Evolutionary conservation across 2,888 invertebrate species (phyloP), one percentile per base, ranked within the genome.

Genomic region (Leptothorax acervorum): DNA sequence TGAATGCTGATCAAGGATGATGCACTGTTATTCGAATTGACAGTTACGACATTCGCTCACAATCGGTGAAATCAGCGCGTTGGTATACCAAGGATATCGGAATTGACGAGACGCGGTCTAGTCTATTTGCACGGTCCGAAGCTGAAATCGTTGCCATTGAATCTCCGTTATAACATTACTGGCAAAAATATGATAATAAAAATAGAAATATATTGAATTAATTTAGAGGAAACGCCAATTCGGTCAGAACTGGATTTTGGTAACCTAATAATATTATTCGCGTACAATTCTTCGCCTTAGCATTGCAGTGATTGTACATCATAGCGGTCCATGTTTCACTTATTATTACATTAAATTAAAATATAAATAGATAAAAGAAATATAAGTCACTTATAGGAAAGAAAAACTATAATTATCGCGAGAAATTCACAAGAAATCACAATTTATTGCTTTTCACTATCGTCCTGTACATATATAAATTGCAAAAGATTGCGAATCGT

Each of bases 1-100:
- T 9, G 28, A 53, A 12, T 28, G 39, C 9, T 48, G 60, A 51
- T 73, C 48, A 39, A 71, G 39, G 71, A 39, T 71, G 71, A 39
- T 71, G 18, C 28, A 48, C 60, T 73, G 60, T 73, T 60, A 79
- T 66, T 74, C 78, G 79, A 83, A 88, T 83, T 85, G 82, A 85
- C 83, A 35, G 82, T 68, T 82, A 76, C 82, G 82, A 84, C 71
- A 87, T 62, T 76, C 73, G 66, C 45, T 28, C 66, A 39, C 18
- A 70, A 48, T 73, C 82, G 55, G 60, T 65, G 55, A 62, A 76
- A 75, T 86, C 75, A 51, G n/a, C 82, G 74, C 68, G 48, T 12
- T 9, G 28, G 11, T 66, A 31, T 60, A 31, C n/a, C 57, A 42
- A 57, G 31, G 84, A 83, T 83, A 85, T 82, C 51, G 55, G 23